Base-by-base conservation (phyloP, 2,113 vertebrate genomes). In the Psilopsiagon aurifrons region DNA sequence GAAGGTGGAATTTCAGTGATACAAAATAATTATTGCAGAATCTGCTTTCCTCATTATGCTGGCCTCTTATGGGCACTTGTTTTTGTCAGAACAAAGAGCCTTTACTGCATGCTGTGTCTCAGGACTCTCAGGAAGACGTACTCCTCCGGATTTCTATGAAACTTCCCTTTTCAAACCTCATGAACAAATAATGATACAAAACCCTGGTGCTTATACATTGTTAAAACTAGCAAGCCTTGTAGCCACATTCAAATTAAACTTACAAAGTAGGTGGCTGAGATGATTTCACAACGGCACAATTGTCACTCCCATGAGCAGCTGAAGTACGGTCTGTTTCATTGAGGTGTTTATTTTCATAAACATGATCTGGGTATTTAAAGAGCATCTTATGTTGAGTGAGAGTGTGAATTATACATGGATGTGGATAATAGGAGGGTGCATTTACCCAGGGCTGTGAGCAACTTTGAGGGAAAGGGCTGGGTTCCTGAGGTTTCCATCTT, bases 371-470 rank as follows among this genome's bases (percentile, higher is more conserved):
- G 20, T 74, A 22, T 64, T 86, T 86, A 64, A 83, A 81, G 51
- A 87, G 25, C 23, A 62, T 52, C 31, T 17, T 33, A 6, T 62
- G 15, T 54, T 57, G 60, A 59, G 41, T 29, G 37, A 57, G 31
- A 63, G 29, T 11, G 11, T 54, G 77, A 83, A n/a, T 85, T 82
- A 31, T 3, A 52, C 6, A 1, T 17, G 8, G 13, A 1, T 5
- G 8, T 37, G 18, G 28, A 14, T 62, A 88, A 51, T 7, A 44
- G 18, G 16, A 70, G 76, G 52, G 39, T 31, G 9, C 6, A 1
- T 67, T 70, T 63, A 54, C 31, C 25, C 15, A 63, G 6, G 9
- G 31, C n/a, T 0, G 0, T 24, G 35, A 83, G n/a, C 33, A 77
- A 13, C 67, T 77, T 47, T 29, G 19, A 33, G 23, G 43, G 46